Evolutionary conservation across 2,888 invertebrate species (phyloP), one percentile per base, ranked within the genome.

Genomic region (Nemotelus pantherinus): DNA sequence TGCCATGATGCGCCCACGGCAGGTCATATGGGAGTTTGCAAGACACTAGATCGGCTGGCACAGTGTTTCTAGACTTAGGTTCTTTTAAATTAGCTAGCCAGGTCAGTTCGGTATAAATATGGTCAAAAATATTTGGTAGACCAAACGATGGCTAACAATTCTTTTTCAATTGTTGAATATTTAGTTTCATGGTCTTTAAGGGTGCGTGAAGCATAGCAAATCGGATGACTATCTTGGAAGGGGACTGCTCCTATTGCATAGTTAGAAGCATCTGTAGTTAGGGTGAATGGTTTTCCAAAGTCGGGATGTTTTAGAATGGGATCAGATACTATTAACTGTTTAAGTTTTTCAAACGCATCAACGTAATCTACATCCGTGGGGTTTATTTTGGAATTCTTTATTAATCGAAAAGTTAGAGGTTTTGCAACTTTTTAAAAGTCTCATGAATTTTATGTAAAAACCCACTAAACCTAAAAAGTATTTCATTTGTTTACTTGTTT

Each of bases 141-240:
- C 75, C 78, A 80, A 1, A 82, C 75, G 2, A 82, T 81, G 0
- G 82, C 82, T 25, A 81, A 55, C 0, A 82, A 58, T 79, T 83
- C 83, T 70, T 80, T 81, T 68, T 83, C 82, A 2, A 79, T 81
- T 0, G 82, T 81, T 2, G 79, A 70, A 71, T 82, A 83, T 55
- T 80, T 81, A 44, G n/a, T 63, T 53, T 53, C 63, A 43, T 7
- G 25, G 4, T 1, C 7, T 9, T 10, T 10, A 25, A 25, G 58
- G 58, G 7, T 7, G 58, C 58, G 53, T 7, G 53, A 53, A 7
- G 53, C 53, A 53, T 7, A 53, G 53, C 53, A 53, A 41, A 63
- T 63, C 3, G 63, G 63, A 5, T 63, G 39, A 39, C 9, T 10
- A 4, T 67, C 67, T 45, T 67, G 67, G 6, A 9, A 45, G 6